Percentiles rank a stretch among this genome's conserved stretches.
Conservation (phyloP, 2,797 vertebrate genomes). For the Sciurus vulgaris region DNA sequence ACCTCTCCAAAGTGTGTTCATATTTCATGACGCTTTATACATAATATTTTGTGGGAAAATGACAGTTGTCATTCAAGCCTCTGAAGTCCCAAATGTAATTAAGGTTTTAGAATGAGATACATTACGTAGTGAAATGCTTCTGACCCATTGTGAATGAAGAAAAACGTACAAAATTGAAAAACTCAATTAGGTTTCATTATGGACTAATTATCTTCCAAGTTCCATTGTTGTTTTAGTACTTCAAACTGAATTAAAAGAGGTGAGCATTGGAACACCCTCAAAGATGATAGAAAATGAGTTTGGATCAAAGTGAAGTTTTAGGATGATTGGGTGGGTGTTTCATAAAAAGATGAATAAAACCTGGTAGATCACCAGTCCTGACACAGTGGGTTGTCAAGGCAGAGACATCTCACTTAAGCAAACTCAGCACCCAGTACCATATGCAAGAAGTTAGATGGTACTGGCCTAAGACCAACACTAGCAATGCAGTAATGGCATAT, state of each 20-base stretch:
- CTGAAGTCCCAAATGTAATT: conserved; percentile 64
- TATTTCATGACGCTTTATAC: neutral
- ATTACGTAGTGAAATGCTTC: conserved; percentile 47
- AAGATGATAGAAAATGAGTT: conserved; percentile 48
- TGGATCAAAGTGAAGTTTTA: conserved; percentile 49
- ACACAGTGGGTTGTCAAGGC: conserved; percentile 37
- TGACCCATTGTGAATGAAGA: conserved; percentile 29
- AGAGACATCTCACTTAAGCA: neutral
- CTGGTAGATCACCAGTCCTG: neutral
- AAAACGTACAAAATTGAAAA: conserved; percentile 44
- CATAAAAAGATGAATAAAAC: conserved; percentile 72
- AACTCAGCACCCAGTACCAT: neutral
- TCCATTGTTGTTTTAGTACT: conserved; percentile 56
- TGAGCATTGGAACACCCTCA: neutral
- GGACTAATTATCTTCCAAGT: conserved; percentile 55
- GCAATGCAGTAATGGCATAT: neutral
- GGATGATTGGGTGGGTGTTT: conserved; percentile 57
- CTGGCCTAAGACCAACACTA: conserved; percentile 26
- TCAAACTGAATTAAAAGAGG: neutral
- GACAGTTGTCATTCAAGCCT: conserved; percentile 30
- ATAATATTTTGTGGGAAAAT: conserved; percentile 15
- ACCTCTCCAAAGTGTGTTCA: conserved; percentile 10
- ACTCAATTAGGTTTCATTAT: conserved; percentile 42
- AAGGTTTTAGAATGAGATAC: conserved; percentile 63
- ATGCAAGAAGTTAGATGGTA: conserved; percentile 56